These are phyloP conservation scores for Rhyacichthys aspro DNA, from an alignment of 2,797 vertebrate genomes.

Conservation along the genomic window DNA sequence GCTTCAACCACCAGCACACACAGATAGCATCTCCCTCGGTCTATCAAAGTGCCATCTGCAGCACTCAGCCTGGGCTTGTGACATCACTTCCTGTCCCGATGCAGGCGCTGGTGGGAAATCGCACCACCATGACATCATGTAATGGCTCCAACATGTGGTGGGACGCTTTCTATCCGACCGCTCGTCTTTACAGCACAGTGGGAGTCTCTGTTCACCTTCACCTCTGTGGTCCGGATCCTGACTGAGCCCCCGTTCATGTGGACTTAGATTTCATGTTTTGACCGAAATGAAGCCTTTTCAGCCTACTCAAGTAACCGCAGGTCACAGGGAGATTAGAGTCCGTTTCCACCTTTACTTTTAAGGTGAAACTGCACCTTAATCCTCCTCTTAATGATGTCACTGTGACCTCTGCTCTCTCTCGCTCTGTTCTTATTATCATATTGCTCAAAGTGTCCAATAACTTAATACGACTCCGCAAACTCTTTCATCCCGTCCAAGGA, in stretches of 20 bases:
- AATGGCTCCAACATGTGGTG: slow-evolving; percentile 75
- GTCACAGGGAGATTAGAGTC: slow-evolving; percentile 34
- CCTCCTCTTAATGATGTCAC: slow-evolving; percentile 58
- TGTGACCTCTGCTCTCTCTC: slow-evolving; percentile 39
- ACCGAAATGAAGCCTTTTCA: slow-evolving; percentile 31
- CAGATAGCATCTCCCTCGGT: slow-evolving; percentile 39
- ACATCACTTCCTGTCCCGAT: slow-evolving; percentile 73
- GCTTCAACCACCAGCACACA: slow-evolving; percentile 15
- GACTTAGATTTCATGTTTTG: slow-evolving; percentile 38
- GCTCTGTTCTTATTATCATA: slow-evolving; percentile 56
- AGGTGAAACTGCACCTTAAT: slow-evolving; percentile 56
- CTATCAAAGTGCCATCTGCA: slow-evolving; percentile 63
- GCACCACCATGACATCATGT: slow-evolving; percentile 76
- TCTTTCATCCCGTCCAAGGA: slow-evolving; percentile 64
- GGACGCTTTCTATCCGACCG: slow-evolving; percentile 42
- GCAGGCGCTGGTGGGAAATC: slow-evolving; percentile 70
- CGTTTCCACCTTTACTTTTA: slow-evolving; percentile 50
- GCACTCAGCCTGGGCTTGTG: slow-evolving; percentile 46
- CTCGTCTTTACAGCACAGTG: slow-evolving; percentile 32
- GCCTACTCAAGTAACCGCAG: slow-evolving; percentile 25
- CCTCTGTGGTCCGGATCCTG: slow-evolving; percentile 13
- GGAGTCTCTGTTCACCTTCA: slow-evolving; percentile 25
- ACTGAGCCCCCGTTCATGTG: slow-evolving; percentile 30
- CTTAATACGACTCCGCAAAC: slow-evolving; percentile 58
- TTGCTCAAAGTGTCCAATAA: slow-evolving; percentile 65